Evolutionary conservation across 2,113 vertebrate species (phyloP).

Genomic region (Lepisosteus oculatus): DNA sequence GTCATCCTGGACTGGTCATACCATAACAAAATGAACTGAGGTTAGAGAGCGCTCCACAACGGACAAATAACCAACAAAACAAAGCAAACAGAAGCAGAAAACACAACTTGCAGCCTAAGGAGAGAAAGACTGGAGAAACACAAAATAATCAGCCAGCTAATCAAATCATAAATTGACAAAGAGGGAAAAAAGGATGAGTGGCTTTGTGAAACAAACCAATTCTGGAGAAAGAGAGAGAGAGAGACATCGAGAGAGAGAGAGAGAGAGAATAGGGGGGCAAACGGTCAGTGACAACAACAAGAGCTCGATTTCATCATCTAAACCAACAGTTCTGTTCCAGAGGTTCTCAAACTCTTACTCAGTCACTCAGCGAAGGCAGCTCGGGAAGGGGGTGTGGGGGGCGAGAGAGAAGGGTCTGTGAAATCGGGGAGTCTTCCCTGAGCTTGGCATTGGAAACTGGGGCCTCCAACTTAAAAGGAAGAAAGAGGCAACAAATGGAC

Average conservation of each 20-base stretch:
- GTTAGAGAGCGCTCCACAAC: conserved; percentile 64
- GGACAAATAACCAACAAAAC: conserved; percentile 26
- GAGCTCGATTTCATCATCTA: background rate
- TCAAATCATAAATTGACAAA: conserved; percentile 47
- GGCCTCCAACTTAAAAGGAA: too few relatives aligned
- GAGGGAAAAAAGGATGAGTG: conserved; percentile 16
- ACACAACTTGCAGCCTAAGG: conserved; percentile 33
- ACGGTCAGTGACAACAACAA: background rate
- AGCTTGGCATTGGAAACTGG: too few relatives aligned
- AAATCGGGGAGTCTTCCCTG: background rate
- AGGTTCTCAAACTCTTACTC: background rate
- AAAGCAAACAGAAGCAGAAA: conserved; percentile 25
- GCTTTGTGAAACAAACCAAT: background rate
- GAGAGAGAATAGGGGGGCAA: conserved; percentile 4
- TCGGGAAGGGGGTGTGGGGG: background rate
- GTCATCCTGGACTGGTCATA: conserved; percentile 98
- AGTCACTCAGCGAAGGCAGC: background rate
- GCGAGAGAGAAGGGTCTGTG: background rate
- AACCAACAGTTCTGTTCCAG: background rate
- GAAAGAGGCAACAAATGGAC: conserved; percentile 14
- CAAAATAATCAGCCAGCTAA: conserved; percentile 28
- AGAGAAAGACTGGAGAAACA: conserved; percentile 36
- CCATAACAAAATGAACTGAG: conserved; percentile 97
- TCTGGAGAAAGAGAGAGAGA: conserved; percentile 7
- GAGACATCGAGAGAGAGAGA: conserved; percentile 29